phyloP scores from a whole-genome alignment of 2,888 invertebrate genomes.

The Myopa testacea region DNA sequence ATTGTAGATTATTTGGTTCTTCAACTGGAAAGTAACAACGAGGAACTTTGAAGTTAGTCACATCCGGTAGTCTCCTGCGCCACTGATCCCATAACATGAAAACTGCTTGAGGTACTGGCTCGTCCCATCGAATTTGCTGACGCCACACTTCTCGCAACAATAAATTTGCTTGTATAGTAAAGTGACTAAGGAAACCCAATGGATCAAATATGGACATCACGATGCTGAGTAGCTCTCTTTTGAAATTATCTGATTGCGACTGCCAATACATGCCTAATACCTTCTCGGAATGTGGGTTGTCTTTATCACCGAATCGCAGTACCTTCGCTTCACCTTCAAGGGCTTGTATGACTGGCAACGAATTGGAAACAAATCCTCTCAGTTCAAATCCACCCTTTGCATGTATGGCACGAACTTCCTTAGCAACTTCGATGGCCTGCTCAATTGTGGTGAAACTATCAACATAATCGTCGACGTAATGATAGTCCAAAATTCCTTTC shows the following conservation, averaged over 20 bases:
- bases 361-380: constrained; percentile 38
- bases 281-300: constrained; percentile 9
- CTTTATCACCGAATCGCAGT: neutral
- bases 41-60: neutral
- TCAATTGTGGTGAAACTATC: constrained; percentile 12
- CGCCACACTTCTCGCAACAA: neutral
- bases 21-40: neutral
- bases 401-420: constrained; percentile 40
- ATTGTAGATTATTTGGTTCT: neutral
- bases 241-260: constrained; percentile 14
- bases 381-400: constrained; percentile 35
- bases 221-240: constrained; percentile 27
- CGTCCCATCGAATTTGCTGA: constrained; percentile 30
- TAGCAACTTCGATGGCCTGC: constrained; percentile 14
- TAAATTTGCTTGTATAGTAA: neutral
- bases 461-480: constrained; percentile 41
- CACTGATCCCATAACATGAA: neutral
- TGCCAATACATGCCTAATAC: constrained; percentile 27
- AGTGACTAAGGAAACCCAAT: neutral
- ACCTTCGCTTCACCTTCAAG: neutral
- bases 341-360: constrained; percentile 1
- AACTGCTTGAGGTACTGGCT: neutral
- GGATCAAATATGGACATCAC: constrained; percentile 40
- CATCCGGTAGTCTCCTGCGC: neutral
- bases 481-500: constrained; percentile 30